phyloP scores from a whole-genome alignment of 64 coral and sea anemone species.

The Actinia equina region DNA sequence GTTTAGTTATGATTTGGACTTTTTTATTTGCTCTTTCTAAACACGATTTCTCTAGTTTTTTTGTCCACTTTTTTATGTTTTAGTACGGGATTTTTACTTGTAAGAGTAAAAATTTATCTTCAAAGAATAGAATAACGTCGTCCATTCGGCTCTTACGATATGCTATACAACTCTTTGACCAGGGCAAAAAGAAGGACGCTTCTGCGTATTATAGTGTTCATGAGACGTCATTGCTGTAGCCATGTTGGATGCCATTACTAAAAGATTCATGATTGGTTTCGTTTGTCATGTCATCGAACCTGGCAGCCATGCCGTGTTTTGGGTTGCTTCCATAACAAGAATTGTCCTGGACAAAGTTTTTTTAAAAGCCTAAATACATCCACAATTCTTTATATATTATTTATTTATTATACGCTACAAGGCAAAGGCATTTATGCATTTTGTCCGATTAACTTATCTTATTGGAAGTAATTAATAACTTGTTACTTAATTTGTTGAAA shows the following conservation, averaged over 20 bases:
- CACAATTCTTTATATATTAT: constrained; percentile 1
- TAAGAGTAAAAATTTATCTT: not conserved
- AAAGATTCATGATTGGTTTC: not conserved
- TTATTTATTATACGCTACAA: not conserved
- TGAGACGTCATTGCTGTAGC: not conserved
- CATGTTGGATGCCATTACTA: not conserved
- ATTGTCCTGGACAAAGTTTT: not conserved
- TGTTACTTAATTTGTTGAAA: not conserved
- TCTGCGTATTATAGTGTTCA: no score
- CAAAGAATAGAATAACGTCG: not conserved
- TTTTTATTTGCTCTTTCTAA: not conserved
- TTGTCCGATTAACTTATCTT: not conserved
- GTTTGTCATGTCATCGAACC: not conserved
- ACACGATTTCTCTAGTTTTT: not conserved
- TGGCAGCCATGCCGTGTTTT: not conserved
- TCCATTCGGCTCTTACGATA: not conserved
- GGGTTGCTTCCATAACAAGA: not conserved
- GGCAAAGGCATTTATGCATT: not conserved
- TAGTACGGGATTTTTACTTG: not conserved
- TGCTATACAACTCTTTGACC: not conserved
- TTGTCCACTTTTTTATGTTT: not conserved
- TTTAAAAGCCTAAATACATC: not conserved
- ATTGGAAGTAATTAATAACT: not conserved
- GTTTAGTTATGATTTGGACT: not conserved
- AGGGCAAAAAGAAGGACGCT: not conserved